Percentiles rank a stretch among this genome's conserved stretches.
Conservation (phyloP, 2,113 vertebrate species). For the Takifugu flavidus region DNA sequence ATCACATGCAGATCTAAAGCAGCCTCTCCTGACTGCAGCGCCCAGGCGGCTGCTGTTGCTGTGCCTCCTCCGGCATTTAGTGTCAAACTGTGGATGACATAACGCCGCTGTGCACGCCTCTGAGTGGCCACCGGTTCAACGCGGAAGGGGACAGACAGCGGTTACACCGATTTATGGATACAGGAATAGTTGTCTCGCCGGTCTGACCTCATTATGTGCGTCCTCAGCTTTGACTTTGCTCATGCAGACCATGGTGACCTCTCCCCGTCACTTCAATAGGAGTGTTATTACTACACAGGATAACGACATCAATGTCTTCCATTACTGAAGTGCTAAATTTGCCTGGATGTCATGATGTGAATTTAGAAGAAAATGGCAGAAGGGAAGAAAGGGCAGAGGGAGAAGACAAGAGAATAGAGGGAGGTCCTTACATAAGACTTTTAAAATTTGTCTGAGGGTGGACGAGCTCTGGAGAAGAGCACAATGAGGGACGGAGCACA, state of each 20-base stretch:
- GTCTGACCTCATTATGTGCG: slow-evolving; percentile 12
- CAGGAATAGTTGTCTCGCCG: neutral
- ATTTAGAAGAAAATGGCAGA: slow-evolving; percentile 9
- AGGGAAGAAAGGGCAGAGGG: slow-evolving; percentile 9
- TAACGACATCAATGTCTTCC: slow-evolving; percentile 8
- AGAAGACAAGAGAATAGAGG: slow-evolving; percentile 20
- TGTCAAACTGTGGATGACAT: neutral
- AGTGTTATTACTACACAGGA: slow-evolving; percentile 22
- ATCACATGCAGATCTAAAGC: too few relatives aligned
- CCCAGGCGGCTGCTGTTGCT: neutral
- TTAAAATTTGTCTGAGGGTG: slow-evolving; percentile 37
- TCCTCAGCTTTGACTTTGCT: slow-evolving; percentile 13
- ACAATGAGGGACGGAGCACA: slow-evolving; percentile 29
- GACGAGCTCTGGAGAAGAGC: slow-evolving; percentile 35
- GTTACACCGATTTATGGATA: neutral
- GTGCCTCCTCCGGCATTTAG: neutral
- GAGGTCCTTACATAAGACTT: slow-evolving; percentile 36
- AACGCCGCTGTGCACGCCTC: neutral
- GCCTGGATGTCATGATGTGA: slow-evolving; percentile 4
- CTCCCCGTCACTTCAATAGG: slow-evolving; percentile 1
- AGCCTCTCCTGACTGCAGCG: slow-evolving; percentile 3
- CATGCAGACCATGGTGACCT: slow-evolving; percentile 16
- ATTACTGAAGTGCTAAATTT: slow-evolving; percentile 10
- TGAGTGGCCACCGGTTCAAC: too few relatives aligned
- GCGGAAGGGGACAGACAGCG: slow-evolving; percentile 1